Evolutionary conservation across 2,888 invertebrate genomes (phyloP).

Genomic region (Patella depressa): DNA sequence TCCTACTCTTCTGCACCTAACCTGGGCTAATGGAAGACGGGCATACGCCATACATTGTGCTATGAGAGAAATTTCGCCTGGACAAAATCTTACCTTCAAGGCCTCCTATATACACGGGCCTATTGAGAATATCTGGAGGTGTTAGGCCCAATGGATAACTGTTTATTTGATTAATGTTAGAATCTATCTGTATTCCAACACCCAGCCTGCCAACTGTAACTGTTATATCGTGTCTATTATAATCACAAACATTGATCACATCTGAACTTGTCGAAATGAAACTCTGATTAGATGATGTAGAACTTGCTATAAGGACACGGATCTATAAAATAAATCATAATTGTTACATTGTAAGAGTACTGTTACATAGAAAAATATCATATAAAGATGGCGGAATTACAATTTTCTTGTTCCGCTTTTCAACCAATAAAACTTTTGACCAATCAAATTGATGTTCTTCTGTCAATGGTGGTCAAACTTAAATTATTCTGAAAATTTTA

Average conservation of each 20-base stretch:
- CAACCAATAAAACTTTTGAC: too few species aligned
- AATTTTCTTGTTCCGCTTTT: too few species aligned
- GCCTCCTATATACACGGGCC: neutral
- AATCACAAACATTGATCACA: neutral
- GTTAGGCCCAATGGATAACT: neutral
- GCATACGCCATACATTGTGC: too few species aligned
- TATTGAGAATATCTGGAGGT: neutral
- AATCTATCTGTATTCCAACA: conserved; percentile 1
- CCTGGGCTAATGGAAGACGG: too few species aligned
- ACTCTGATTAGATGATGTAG: neutral
- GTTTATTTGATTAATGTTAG: neutral
- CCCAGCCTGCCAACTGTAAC: neutral
- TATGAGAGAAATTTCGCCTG: too few species aligned
- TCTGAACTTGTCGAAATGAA: neutral
- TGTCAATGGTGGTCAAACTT: too few species aligned
- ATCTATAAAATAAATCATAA: neutral
- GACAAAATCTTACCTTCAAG: neutral
- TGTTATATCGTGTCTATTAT: neutral
- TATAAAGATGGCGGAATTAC: too few species aligned
- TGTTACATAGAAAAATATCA: too few species aligned
- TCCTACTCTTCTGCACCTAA: too few species aligned
- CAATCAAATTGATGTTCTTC: too few species aligned
- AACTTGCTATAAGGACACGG: neutral
- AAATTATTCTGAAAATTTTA: too few species aligned
- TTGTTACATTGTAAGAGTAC: too few species aligned